phyloP scores from a whole-genome alignment of 2,113 vertebrate genomes.

The Arothron firmamentum region DNA sequence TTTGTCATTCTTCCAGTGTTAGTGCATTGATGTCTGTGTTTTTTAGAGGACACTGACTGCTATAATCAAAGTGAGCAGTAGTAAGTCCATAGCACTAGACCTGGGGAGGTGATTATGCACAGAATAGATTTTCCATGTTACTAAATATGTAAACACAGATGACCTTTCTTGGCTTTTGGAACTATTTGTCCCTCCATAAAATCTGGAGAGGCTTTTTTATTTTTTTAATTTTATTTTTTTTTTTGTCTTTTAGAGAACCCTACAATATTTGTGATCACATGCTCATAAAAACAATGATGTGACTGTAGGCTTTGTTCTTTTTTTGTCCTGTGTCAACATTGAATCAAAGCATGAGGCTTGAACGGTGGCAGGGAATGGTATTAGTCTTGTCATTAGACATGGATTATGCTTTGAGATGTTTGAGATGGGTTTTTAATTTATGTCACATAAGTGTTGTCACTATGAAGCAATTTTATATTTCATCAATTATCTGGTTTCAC shows the following conservation, averaged over 20 bases:
- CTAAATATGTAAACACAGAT: conserved; percentile 56
- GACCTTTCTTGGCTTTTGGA: conserved; percentile 55
- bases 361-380: conserved; percentile 13
- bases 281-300: conserved; percentile 22
- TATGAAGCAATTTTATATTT: too few species aligned
- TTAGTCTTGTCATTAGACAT: conserved; percentile 29
- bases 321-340: conserved; percentile 16
- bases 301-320: conserved; percentile 30
- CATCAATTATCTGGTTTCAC: too few species aligned
- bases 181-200: conserved; percentile 46
- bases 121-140: conserved; percentile 65
- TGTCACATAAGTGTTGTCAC: too few species aligned
- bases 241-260: conserved; percentile 47
- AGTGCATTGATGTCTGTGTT: conserved; percentile 39
- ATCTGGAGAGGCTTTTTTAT: conserved; percentile 38
- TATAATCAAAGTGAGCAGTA: conserved; percentile 38
- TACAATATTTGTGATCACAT: conserved; percentile 18
- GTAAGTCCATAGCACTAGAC: background rate
- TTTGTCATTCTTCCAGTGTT: conserved; percentile 33
- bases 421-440: too few species aligned
- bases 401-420: too few species aligned
- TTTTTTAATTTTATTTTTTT: too few species aligned
- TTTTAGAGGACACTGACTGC: conserved; percentile 9
- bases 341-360: conserved; percentile 28
- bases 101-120: conserved; percentile 49